Evolutionary conservation across 2,797 vertebrate genomes (phyloP).

Genomic region (Premnoplex brunnescens): DNA sequence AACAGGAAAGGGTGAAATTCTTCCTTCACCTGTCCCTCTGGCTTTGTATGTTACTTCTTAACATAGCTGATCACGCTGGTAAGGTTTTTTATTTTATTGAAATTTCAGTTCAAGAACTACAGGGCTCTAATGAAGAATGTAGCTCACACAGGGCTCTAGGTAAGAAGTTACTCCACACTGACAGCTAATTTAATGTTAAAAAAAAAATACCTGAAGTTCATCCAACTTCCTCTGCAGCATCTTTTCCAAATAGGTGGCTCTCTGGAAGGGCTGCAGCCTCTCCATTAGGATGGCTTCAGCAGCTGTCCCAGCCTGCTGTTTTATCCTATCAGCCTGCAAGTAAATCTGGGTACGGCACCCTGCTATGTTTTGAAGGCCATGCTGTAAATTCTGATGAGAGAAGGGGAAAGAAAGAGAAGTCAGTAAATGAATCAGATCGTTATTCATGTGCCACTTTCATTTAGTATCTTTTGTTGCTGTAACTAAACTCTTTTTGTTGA

Average conservation of each 20-base stretch:
- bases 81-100: background rate
- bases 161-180: background rate
- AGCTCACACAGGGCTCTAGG: background rate
- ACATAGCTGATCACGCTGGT: background rate
- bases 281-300: slow-evolving; percentile 24
- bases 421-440: background rate
- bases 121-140: background rate
- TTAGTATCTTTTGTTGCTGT: slow-evolving; percentile 21
- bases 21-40: background rate
- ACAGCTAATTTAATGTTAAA: background rate
- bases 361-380: slow-evolving; percentile 54
- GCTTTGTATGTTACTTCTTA: background rate
- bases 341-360: slow-evolving; percentile 52
- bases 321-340: slow-evolving; percentile 60
- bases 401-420: background rate
- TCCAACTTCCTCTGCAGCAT: slow-evolving; percentile 70
- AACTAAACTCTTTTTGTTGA: slow-evolving; percentile 32
- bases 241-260: slow-evolving; percentile 72
- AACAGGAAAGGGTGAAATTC: background rate
- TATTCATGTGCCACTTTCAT: background rate
- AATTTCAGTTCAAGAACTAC: background rate
- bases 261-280: slow-evolving; percentile 66
- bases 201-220: slow-evolving; percentile 71
- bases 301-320: slow-evolving; percentile 30
- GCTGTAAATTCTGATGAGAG: slow-evolving; percentile 69